Base-by-base conservation (phyloP, 2,888 invertebrate genomes). In the Drosophila helvetica region DNA sequence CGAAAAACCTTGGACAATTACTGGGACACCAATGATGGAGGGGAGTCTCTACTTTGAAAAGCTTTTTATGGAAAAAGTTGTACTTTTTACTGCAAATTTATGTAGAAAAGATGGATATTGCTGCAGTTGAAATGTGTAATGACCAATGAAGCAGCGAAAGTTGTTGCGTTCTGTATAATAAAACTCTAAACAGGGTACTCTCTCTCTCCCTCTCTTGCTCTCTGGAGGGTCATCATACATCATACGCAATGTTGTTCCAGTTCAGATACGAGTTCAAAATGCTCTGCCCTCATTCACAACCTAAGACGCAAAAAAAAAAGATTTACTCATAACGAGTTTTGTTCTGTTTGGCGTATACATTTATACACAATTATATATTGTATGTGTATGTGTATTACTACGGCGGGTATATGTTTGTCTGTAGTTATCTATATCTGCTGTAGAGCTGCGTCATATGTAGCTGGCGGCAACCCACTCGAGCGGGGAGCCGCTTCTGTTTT, bases 301-400 rank as follows among this genome's bases (percentile, higher is more conserved):
- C 66, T 76, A 53, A 80, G 75, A 82, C 83, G 86, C 86, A 86
- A 85, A 82, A 81, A 85, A 82, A 81, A 56, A 17, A 27, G 18
- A 65, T 42, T 12, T 8, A 59, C 19, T 55, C 58, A 56, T 51
- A 64, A 60, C 78, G 27, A 57, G 60, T 80, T 57, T 66, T 57
- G 69, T 55, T 50, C 54, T 57, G 50, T 65, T 45, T 71, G 52
- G 8, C 55, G 38, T 33, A 51, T 58, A 53, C 25, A 47, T 53
- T 64, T 42, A 64, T 57, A 65, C 64, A 65, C 64, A 64, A 51
- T 52, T 63, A 51, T 30, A 55, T 64, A n/a, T 59, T 17, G 54
- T 30, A 52, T 60, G 19, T 47, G 33, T 30, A 46, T 77, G 55
- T 46, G 17, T 27, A 46, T 22, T 33, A 33, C 33, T 33, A 12